These are phyloP conservation scores for Acheta domesticus DNA, from an alignment of 2,888 invertebrate species.

Conservation along the genomic window DNA sequence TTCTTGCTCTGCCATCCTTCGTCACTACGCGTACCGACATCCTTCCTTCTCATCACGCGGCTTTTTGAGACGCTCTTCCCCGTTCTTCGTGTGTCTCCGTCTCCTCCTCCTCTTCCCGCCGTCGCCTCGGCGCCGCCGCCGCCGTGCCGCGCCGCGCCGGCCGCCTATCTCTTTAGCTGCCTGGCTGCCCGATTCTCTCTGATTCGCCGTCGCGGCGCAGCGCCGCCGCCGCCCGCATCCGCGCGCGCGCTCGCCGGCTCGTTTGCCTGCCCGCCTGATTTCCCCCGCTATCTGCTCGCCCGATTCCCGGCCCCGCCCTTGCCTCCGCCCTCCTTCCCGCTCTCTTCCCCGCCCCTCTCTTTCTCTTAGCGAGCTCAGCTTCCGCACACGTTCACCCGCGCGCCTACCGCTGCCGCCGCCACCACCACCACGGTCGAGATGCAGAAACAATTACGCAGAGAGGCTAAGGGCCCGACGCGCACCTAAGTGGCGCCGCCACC, in stretches of 20 bases:
- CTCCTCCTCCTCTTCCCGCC: neutral
- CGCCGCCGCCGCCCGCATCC: no score
- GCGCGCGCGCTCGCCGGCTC: neutral
- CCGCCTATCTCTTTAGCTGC: neutral
- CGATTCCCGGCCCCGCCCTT: neutral
- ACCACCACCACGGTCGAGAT: no score
- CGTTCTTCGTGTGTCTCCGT: neutral
- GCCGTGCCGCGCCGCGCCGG: neutral
- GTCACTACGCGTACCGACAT: no score
- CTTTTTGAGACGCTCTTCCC: no score
- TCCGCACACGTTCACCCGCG: neutral
- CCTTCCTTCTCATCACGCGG: no score
- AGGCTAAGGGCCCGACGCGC: neutral
- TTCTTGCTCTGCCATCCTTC: no score
- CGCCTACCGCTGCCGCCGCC: neutral
- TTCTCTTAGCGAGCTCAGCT: neutral
- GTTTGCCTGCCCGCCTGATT: neutral
- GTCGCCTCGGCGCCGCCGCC: no score
- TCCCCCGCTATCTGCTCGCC: neutral
- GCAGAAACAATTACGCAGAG: constrained; percentile 10
- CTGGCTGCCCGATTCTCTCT: neutral
- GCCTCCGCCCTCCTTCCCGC: no score
- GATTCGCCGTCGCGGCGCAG: neutral
- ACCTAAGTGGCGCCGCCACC: constrained; percentile 7
- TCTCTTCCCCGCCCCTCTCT: no score